Conservation (phyloP, 2,113 vertebrate genomes). For the Nymphicus hollandicus region DNA sequence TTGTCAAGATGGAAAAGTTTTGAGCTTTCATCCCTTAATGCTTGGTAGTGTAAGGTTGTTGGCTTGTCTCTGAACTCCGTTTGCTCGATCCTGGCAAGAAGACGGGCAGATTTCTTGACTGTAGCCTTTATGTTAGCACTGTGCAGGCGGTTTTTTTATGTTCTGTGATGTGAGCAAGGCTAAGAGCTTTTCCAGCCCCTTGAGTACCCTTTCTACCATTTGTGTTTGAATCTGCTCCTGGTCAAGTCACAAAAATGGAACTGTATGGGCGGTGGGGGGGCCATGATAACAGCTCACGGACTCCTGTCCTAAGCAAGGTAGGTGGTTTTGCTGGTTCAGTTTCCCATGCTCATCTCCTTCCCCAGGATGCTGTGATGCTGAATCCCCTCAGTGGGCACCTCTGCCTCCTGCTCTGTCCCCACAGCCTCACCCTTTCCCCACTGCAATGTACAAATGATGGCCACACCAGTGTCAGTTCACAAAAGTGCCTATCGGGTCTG, state of each 20-base stretch:
- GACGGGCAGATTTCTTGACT: not conserved
- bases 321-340: not conserved
- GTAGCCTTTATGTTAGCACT: not conserved
- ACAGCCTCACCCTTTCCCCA: not conserved
- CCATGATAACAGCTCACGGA: not conserved
- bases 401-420: not conserved
- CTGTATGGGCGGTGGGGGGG: too few species aligned
- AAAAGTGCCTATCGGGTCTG: not conserved
- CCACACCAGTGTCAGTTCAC: not conserved
- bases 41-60: not conserved
- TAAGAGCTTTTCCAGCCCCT: not conserved
- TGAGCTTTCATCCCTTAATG: not conserved
- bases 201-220: accelerated
- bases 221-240: not conserved
- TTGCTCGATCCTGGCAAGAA: not conserved
- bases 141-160: not conserved
- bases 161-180: not conserved
- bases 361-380: not conserved
- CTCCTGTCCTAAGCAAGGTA: not conserved
- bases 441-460: not conserved
- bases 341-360: not conserved
- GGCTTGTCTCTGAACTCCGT: not conserved
- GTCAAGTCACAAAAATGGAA: not conserved
- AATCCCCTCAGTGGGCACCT: not conserved
- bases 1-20: conserved; percentile 23